phyloP scores from a whole-genome alignment of 1,140 invertebrate genomes.

The Aplysia californica region DNA sequence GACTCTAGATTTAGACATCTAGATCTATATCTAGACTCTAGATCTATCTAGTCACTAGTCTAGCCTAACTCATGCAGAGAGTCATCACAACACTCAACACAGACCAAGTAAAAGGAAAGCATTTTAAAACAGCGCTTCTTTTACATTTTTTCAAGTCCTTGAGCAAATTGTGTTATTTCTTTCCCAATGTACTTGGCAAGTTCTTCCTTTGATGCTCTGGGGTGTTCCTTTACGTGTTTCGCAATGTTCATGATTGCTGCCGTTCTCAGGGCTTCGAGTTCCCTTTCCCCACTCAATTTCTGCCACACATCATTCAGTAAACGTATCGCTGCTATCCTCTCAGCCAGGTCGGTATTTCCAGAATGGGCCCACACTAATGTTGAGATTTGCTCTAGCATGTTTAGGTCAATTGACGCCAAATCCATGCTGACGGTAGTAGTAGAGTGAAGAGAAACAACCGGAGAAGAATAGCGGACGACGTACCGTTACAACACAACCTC shows the following conservation, averaged over 20 bases:
- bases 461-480: no score
- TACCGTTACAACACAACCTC: no score
- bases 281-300: constrained; percentile 42
- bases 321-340: constrained; percentile 33
- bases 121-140: not conserved
- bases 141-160: constrained; percentile 46
- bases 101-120: no score
- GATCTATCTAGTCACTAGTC: no score
- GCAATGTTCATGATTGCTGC: constrained; percentile 47
- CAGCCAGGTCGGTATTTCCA: constrained; percentile 32
- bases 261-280: constrained; percentile 45
- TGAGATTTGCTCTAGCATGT: constrained; percentile 43
- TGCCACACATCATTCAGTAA: constrained; percentile 45
- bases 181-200: constrained; percentile 42
- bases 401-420: constrained; percentile 28
- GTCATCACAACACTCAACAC: no score
- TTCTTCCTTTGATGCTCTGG: constrained; percentile 51
- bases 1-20: no score
- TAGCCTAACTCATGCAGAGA: no score
- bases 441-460: no score
- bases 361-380: constrained; percentile 38
- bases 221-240: constrained; percentile 50
- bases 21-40: no score
- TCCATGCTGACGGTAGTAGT: no score
- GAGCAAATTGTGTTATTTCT: constrained; percentile 42